Evolutionary conservation across 2,888 invertebrate genomes (phyloP), one percentile per base, ranked within the genome.

Genomic region (Taenaris catops): DNA sequence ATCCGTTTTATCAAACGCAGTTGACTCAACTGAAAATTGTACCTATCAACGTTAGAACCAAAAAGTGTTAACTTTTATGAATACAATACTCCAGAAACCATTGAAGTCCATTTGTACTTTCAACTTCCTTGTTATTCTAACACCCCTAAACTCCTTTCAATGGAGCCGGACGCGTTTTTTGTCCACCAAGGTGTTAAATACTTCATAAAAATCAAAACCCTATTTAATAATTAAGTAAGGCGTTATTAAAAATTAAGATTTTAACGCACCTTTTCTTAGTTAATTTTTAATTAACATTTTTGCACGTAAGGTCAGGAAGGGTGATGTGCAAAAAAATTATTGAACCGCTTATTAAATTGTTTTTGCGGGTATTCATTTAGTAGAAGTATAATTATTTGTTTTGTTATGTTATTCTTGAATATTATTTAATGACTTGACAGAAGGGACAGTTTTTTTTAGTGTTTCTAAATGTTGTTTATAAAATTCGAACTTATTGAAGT

Each of bases 231-330:
- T 63, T 68, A 63, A 44, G 48, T 44, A 51, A 44, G 48, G 46
- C 53, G 50, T 67, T 66, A 83, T 84, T 83, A 83, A 71, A 78
- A 81, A 84, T 83, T 81, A 75, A 58, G 58, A 57, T 51, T 54
- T 31, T 49, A 44, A 49, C 49, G 48, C 42, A 51, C 51, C 49
- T 50, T 55, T 63, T 59, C 59, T 63, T 63, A 61, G 49, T 56
- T 52, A 53, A 57, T 68, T 63, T 68, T 60, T 65, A 68, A 69
- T 72, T 25, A 38, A 31, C 33, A 27, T 28, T 36, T 40, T 36
- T 8, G 9, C 25, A 38, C 40, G 33, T 42, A 53, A 57, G 61
- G 47, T 23, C 41, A 44, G 45, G 49, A n/a, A n/a, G 54, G 48
- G 37, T 46, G 53, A 51, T 34, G 24, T 7, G 57, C 53, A 38